Evolutionary conservation across 2,113 vertebrate species (phyloP), one percentile per base, ranked within the genome.

Genomic region (Phalacrocorax aristotelis): DNA sequence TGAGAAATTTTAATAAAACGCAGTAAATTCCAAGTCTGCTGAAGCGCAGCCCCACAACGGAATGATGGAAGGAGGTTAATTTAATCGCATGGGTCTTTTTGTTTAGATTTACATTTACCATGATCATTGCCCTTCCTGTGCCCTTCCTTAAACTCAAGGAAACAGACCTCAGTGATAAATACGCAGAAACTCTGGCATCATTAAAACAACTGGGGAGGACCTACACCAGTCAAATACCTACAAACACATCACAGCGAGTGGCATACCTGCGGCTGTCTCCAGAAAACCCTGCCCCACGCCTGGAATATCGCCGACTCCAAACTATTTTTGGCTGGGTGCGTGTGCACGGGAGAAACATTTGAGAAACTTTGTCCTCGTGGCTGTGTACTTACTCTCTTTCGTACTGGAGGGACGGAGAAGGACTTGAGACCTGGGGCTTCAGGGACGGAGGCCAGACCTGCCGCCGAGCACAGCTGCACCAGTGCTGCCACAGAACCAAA

Each of bases 361-460:
- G 62, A 72, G 36, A 57, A 91, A 52, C 27, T 48, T 4, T 11
- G 18, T 26, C 76, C 72, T 69, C 62, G 14, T 3, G 23, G 46
- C 15, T 8, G 19, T 2, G 8, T 14, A 46, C 18, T 89, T 71
- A 38, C 13, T 51, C 8, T 51, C 14, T 42, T 36, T 54, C 8
- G 15, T 19, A 52, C 19, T 6, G 7, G 25, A 46, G 11, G 19
- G 48, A 60, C 13, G 52, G 42, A 77, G 30, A 34, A 17, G 32
- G 8, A 68, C 11, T 15, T 1, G 0, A 83, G 66, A 38, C 4
- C 20, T 1, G 6, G 49, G 23, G 14, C 8, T n/a, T 32, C 42
- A 96, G 21, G 22, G 40, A 23, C 2, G 10, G 70, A 61, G 55
- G 52, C 48, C 62, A 76, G 18, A 64, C 25, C 30, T 11, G n/a